Percentiles rank a stretch among this genome's conserved stretches.
phyloP scores from a whole-genome alignment of 2,113 vertebrate species.

The Toxotes chatareus region DNA sequence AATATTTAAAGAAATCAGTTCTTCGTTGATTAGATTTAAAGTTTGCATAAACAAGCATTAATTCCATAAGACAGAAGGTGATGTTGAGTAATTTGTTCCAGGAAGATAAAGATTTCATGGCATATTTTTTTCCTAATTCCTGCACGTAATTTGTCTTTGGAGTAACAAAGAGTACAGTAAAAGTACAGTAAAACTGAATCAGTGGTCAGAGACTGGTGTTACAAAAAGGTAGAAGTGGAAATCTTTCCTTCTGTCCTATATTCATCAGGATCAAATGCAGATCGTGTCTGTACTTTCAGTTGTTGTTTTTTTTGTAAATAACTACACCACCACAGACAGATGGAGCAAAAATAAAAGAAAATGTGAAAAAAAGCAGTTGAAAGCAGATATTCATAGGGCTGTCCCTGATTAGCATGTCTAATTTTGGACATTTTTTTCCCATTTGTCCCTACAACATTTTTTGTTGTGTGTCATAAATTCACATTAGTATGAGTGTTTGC shows the following conservation, averaged over 20 bases:
- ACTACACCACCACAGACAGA: background rate
- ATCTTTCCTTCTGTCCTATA: constrained; percentile 13
- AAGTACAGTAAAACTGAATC: background rate
- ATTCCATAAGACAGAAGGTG: background rate
- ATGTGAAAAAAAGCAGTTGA: constrained; percentile 11
- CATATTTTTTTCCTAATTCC: background rate
- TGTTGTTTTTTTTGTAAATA: background rate
- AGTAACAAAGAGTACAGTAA: constrained; percentile 9
- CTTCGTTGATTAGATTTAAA: background rate
- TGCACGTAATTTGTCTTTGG: background rate
- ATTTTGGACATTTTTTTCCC: constrained; percentile 41
- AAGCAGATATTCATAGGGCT: constrained; percentile 16
- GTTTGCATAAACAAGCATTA: background rate
- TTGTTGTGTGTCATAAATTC: constrained; percentile 36
- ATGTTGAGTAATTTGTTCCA: background rate
- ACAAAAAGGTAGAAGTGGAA: background rate
- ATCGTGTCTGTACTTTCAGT: background rate
- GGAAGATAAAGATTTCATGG: background rate
- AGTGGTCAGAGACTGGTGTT: background rate
- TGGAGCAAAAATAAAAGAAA: background rate
- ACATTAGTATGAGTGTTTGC: constrained; percentile 18
- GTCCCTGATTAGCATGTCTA: constrained; percentile 39
- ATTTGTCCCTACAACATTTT: constrained; percentile 37
- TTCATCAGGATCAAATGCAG: constrained; percentile 35
- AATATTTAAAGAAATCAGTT: background rate